Evolutionary conservation across 1,140 invertebrate genomes (phyloP), one percentile per base, ranked within the genome.

Genomic region (Heliconius nattereri): DNA sequence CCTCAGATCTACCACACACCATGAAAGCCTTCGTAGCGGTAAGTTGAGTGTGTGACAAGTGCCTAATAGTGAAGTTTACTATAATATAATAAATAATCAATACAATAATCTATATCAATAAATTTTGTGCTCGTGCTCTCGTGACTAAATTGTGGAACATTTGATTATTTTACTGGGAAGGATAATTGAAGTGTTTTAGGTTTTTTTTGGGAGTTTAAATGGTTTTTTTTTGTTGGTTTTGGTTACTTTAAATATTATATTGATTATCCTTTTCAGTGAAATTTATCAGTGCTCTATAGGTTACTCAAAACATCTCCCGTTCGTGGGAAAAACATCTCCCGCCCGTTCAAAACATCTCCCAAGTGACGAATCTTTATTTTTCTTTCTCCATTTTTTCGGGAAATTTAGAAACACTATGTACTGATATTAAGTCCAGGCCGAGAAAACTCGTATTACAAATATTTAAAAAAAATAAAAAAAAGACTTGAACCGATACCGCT

Each of bases 11-110:
- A 66, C 88, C 90, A 88, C 88, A 90, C 87, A 94, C 72, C 91
- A 94, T 94, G 92, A 94, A 89, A 92, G 87, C 92, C 90, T 94
- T 92, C 90, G 91, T 92, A 89, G 92, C 92, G 92, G 92, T 94
- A 92, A 94, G 92, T 94, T 82, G 80, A 87, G 88, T 89, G 86
- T 57, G 32, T 84, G 89, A 92, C 90, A 82, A 89, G 89, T 92
- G 60, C 85, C 84, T 88, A 91, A 90, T 91, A 85, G 89, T 81
- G 79, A 77, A 71, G 79, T 90, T 88, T 89, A 90, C 89, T 71
- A 85, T 91, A 90, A 93, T 70, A 85, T 91, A 90, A 93, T 90
- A 88, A 87, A 85, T 73, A 72, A 45, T 16, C 40, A 26, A 19
- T 23, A 66, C 54, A 57, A 57, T 20, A 16, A 11, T 13, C 16